Evolutionary conservation across 2,888 invertebrate genomes (phyloP).

Genomic region (Orgyia antiqua): DNA sequence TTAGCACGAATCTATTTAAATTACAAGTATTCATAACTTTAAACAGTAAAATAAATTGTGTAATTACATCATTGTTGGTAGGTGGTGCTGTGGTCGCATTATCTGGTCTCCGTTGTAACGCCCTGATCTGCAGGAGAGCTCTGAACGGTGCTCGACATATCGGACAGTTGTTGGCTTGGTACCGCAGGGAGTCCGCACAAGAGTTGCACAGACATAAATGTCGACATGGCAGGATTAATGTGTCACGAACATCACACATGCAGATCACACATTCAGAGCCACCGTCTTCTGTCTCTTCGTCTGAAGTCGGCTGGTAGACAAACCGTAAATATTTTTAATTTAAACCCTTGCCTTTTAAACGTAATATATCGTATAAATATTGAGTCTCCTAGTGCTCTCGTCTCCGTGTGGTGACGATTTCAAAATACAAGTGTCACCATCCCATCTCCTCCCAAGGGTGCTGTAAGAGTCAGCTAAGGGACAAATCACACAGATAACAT

Average conservation of each 20-base stretch:
- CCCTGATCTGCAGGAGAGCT: slow-evolving; percentile 96
- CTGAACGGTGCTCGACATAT: slow-evolving; percentile 99
- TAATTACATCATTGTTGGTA: slow-evolving; percentile 79
- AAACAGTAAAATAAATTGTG: too few relatives aligned
- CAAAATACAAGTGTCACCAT: too few relatives aligned
- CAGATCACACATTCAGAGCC: slow-evolving; percentile 99
- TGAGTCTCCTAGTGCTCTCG: too few relatives aligned
- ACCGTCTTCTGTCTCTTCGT: slow-evolving; percentile 94
- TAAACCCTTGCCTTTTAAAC: too few relatives aligned
- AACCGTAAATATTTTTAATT: not conserved
- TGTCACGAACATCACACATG: slow-evolving; percentile 98
- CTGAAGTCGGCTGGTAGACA: slow-evolving; percentile 73
- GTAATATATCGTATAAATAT: too few relatives aligned
- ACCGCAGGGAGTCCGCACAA: slow-evolving; percentile 97
- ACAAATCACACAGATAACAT: too few relatives aligned
- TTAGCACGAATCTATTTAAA: too few relatives aligned
- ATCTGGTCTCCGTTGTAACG: slow-evolving; percentile 83
- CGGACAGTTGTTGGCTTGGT: slow-evolving; percentile 99
- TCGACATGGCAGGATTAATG: slow-evolving; percentile 97
- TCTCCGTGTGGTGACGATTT: too few relatives aligned
- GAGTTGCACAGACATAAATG: slow-evolving; percentile 98
- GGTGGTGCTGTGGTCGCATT: slow-evolving; percentile 44
- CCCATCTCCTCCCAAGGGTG: too few relatives aligned
- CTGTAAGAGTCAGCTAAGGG: too few relatives aligned
- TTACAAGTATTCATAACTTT: too few relatives aligned